Conservation (phyloP, 1,140 invertebrate species). For the Caenorhabditis brenneri region DNA sequence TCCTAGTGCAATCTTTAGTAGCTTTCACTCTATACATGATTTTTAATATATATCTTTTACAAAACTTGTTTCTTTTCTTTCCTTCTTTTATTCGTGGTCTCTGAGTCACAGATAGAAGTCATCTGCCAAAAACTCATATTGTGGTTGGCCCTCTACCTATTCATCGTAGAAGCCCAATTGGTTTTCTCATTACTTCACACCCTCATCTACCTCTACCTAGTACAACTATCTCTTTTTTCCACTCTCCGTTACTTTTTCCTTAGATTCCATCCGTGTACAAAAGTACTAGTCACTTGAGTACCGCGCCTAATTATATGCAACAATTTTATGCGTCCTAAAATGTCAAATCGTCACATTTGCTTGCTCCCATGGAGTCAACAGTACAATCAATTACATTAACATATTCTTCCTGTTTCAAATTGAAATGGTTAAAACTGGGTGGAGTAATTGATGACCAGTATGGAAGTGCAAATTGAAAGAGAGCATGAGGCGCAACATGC, state of each 20-base stretch:
- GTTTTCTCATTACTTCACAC: conserved; percentile 42
- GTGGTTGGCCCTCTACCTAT: conserved; percentile 27
- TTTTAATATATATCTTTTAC: conserved; percentile 38
- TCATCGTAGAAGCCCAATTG: conserved; percentile 27
- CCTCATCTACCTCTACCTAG: conserved; percentile 20
- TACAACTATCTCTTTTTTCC: not conserved
- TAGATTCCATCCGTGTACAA: not conserved
- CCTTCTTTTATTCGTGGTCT: not conserved
- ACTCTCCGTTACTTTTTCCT: not conserved
- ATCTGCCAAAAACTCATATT: conserved; percentile 40
- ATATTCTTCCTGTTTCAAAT: not conserved
- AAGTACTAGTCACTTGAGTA: not conserved
- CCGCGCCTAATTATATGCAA: not conserved
- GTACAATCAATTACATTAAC: conserved; percentile 17
- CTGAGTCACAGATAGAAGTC: conserved; percentile 37
- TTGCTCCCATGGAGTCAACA: not conserved
- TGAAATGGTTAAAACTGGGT: conserved; percentile 1
- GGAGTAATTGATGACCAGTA: conserved; percentile 21
- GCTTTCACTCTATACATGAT: conserved; percentile 22
- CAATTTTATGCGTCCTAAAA: not conserved
- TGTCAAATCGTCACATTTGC: too few relatives aligned
- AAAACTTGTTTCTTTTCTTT: conserved; percentile 7
- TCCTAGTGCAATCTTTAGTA: not conserved
- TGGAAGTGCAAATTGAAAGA: conserved; percentile 28
- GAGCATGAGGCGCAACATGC: not conserved